phyloP scores from a whole-genome alignment of 2,113 vertebrate genomes.

The human (Homo sapiens) region DNA sequence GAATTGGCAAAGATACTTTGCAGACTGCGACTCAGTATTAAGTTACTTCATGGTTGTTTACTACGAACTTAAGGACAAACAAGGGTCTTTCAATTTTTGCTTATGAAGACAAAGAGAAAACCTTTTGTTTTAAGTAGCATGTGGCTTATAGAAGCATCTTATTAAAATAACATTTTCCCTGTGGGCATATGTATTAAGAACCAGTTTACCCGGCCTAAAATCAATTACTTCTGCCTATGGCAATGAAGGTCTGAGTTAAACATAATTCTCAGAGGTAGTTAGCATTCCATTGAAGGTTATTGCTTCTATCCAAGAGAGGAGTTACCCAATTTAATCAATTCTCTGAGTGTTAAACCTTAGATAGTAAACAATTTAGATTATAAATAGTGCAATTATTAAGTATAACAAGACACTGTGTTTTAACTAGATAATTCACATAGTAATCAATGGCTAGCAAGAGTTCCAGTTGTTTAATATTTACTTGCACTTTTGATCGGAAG shows the following conservation, averaged over 20 bases:
- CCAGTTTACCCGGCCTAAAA: constrained; percentile 73
- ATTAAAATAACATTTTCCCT: constrained; percentile 75
- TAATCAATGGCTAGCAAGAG: constrained; percentile 52
- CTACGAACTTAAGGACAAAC: neutral
- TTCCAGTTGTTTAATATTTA: constrained; percentile 10
- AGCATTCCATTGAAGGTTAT: constrained; percentile 73
- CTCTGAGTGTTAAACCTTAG: constrained; percentile 56
- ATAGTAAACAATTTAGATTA: constrained; percentile 65
- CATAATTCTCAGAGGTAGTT: constrained; percentile 76
- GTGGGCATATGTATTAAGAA: constrained; percentile 68
- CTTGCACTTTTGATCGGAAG: constrained; percentile 31
- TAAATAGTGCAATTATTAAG: constrained; percentile 68
- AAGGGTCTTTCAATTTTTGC: constrained; percentile 39
- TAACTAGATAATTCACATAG: constrained; percentile 52
- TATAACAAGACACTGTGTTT: constrained; percentile 53
- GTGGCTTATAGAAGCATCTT: constrained; percentile 65
- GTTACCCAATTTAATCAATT: constrained; percentile 75
- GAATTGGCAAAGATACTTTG: constrained; percentile 45
- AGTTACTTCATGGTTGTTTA: constrained; percentile 33
- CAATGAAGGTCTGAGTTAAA: constrained; percentile 68
- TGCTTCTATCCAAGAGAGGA: constrained; percentile 63
- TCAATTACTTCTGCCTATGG: constrained; percentile 77
- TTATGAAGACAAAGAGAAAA: constrained; percentile 57
- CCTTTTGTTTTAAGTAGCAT: constrained; percentile 47
- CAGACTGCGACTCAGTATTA: neutral